Percentiles rank a stretch among this genome's conserved stretches.
phyloP scores from a whole-genome alignment of 2,888 invertebrate genomes.

The Mallateleia sp. region DNA sequence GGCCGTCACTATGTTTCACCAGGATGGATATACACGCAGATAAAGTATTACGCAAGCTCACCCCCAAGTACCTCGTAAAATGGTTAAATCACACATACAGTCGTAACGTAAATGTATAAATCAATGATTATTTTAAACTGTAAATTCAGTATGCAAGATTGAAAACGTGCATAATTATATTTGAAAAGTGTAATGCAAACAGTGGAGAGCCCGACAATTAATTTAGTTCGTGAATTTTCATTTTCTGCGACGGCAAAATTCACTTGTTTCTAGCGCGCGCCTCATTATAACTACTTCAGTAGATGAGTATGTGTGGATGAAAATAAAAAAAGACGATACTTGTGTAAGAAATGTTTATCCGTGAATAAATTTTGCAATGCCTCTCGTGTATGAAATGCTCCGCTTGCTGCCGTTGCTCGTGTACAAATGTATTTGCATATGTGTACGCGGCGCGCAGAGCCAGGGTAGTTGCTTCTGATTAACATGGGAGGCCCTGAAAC shows the following conservation, averaged over 20 bases:
- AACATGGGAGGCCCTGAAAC: conserved; percentile 87
- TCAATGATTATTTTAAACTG: not conserved
- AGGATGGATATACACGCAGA: no score
- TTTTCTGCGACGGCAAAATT: conserved; percentile 79
- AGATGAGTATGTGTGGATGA: conserved; percentile 79
- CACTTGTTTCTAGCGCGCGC: conserved; percentile 80
- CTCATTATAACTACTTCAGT: conserved; percentile 86
- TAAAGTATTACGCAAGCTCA: no score
- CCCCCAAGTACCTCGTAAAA: no score
- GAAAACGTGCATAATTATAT: conserved; percentile 22
- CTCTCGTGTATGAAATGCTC: conserved; percentile 85
- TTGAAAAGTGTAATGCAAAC: conserved; percentile 23
- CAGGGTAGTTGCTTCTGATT: conserved; percentile 85
- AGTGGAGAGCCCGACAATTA: conserved; percentile 45
- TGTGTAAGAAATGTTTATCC: conserved; percentile 80
- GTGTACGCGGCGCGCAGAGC: conserved; percentile 76
- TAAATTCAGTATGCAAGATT: conserved; percentile 11
- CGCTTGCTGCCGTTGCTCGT: conserved; percentile 81
- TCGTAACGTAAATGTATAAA: no score
- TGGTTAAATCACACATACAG: no score
- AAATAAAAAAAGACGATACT: conserved; percentile 72
- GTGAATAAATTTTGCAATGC: conserved; percentile 84
- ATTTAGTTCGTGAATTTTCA: conserved; percentile 70
- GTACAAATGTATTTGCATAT: conserved; percentile 83
- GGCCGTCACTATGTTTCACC: no score